Base-by-base conservation (phyloP, 2,797 vertebrate genomes). In the Enteromius radiatus region DNA sequence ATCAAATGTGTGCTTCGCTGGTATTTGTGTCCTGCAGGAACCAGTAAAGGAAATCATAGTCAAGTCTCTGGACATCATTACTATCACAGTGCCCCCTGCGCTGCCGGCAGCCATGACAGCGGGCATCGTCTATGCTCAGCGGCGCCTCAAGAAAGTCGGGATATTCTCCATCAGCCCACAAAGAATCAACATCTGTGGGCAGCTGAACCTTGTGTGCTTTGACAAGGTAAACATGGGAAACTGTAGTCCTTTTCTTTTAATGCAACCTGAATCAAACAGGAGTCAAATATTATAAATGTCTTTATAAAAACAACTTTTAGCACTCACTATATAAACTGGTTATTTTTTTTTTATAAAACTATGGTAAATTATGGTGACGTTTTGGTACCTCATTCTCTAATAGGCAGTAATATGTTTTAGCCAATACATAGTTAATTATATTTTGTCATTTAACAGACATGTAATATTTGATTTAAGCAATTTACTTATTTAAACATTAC, bases 91-190 rank as follows among this genome's bases (percentile, higher is more conserved):
- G 85, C 98, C 98, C 38, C 98, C 98, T 6, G 98, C 98, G 0
- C 96, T 99, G 74, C 98, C 98, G 36, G 98, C 98, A 41, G 98
- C 98, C 71, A 95, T 99, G 96, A 99, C 98, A 14, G 97, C 97
- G 33, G 98, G 98, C 38, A 98, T 99, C 9, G 96, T 99, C 69
- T 99, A 99, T 41, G 98, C 98, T 63, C 98, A 99, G 88, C 95
- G 96, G 84, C 96, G 98, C 76, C 83, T 99, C 89, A 99, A 95
- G 89, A 92, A 90, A 67, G 91, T 96, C 0, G 97, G 97, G 54
- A 99, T 99, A 92, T 99, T 98, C 93, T 99, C 97, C 88, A 98
- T 98, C 92, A 99, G 98, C 85, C 98, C 98, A 5, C 97, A 99
- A 84, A 96, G 98, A 90, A 99, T 99, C 90, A 99, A 99, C 91